Evolutionary conservation across 2,113 vertebrate species (phyloP).

Genomic region (Amblyornis subalaris): DNA sequence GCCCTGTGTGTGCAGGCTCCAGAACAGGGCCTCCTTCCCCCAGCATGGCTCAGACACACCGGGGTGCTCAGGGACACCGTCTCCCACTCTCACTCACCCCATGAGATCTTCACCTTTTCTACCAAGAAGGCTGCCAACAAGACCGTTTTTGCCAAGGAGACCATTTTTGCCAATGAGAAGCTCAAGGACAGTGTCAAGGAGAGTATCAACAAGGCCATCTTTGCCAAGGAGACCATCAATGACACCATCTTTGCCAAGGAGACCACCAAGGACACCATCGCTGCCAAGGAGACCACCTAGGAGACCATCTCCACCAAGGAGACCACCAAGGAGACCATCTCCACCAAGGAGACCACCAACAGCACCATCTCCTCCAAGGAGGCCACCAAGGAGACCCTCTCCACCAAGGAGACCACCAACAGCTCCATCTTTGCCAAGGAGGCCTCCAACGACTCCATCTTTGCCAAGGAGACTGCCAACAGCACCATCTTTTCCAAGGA

Average conservation of each 20-base stretch:
- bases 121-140: neutral
- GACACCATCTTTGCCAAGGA: neutral
- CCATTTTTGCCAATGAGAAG: neutral
- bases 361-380: rapidly evolving
- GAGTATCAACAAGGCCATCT: neutral
- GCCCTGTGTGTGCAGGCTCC: neutral
- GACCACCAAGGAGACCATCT: neutral
- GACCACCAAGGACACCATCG: neutral
- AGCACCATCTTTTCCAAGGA: rapidly evolving
- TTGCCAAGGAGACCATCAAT: neutral
- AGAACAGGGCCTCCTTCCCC: neutral
- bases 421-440: rapidly evolving
- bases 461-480: rapidly evolving
- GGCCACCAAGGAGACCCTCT: rapidly evolving
- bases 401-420: rapidly evolving
- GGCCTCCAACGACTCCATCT: rapidly evolving
- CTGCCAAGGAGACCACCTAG: neutral
- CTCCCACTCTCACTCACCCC: conserved; percentile 51
- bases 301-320: neutral
- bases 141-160: conserved; percentile 20
- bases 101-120: neutral
- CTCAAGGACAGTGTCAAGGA: conserved; percentile 15
- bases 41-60: rapidly evolving
- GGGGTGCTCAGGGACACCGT: rapidly evolving
- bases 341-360: rapidly evolving